Conservation (phyloP, 1,140 invertebrate species). For the Hyles vespertilio region DNA sequence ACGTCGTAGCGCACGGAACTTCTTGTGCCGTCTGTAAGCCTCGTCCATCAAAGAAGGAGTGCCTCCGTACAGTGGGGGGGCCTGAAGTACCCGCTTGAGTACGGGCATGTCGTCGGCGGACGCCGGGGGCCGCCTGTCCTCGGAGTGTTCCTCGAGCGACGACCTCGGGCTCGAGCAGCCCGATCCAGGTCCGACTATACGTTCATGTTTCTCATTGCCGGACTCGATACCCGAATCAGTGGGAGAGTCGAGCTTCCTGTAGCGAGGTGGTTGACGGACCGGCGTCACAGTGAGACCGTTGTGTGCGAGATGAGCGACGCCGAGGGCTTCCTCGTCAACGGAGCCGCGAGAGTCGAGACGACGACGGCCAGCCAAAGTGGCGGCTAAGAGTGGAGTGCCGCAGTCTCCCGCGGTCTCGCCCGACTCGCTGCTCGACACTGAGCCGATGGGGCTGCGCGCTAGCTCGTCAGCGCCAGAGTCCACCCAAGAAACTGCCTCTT, state of each 20-base stretch:
- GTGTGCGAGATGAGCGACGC: conserved; percentile 80
- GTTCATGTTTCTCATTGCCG: conserved; percentile 91
- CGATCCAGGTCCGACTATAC: conserved; percentile 82
- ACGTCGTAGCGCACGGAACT: conserved; percentile 89
- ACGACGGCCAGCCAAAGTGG: conserved; percentile 84
- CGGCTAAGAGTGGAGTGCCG: conserved; percentile 85
- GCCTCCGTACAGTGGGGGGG: conserved; percentile 88
- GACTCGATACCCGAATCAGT: conserved; percentile 95
- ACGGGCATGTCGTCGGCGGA: conserved; percentile 94
- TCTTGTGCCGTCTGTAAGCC: conserved; percentile 96
- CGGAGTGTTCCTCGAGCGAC: conserved; percentile 86
- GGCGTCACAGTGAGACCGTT: conserved; percentile 81
- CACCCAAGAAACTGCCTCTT: conserved; percentile 83
- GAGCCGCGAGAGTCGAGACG: conserved; percentile 84
- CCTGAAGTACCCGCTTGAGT: conserved; percentile 92
- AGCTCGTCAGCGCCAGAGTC: conserved; percentile 86
- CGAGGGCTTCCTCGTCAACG: conserved; percentile 85
- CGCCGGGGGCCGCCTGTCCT: conserved; percentile 77
- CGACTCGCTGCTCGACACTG: conserved; percentile 90
- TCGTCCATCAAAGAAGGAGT: conserved; percentile 94
- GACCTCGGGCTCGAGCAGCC: conserved; percentile 92
- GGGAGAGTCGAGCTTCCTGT: conserved; percentile 91
- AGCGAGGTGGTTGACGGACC: conserved; percentile 78
- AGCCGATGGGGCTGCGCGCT: conserved; percentile 88
- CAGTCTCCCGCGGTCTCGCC: conserved; percentile 79